Base-by-base conservation (phyloP, 1,140 invertebrate species). In the Metaphire vulgaris region DNA sequence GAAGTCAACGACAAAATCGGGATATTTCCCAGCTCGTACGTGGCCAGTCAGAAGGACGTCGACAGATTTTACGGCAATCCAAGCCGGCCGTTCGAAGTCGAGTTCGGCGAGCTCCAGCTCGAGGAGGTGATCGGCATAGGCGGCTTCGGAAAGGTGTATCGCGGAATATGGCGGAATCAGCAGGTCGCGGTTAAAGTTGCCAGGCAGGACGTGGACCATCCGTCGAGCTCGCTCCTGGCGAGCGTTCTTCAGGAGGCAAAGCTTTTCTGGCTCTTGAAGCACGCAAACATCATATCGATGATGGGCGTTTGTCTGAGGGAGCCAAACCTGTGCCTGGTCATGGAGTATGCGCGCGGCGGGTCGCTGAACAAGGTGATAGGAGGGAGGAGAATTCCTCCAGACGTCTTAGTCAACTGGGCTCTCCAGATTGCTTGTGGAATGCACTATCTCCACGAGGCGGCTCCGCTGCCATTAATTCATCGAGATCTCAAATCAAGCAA, bases 321-420 rank as follows among this genome's bases (percentile, higher is more conserved):
- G 32, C 80, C 81, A n/a, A 81, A 81, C 34, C 81, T 76, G 75
- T 82, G 81, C 69, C 79, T 82, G n/a, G 78, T 82, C 14, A 81
- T 79, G 21, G 81, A 81, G 74, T 81, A 72, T 77, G 80, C 81
- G 28, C 78, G 79, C 72, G 77, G 78, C 74, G 81, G 80, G n/a
- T 80, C 80, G n/a, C 74, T 81, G 32, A 76, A 72, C 75, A 75
- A 77, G 41, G 80, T 80, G 67, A 72, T 81, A 21, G 28, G 15
- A 12, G 78, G 79, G 66, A 75, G 74, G 34, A 79, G 79, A 77
- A 74, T 81, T 29, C 79, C 74, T 67, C 77, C 78, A 75, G 76
- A 78, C n/a, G 72, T 79, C 6, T 78, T 81, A 72, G 41, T 81
- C 64, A 66, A 76, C 34, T 81, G 81, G 81, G 78, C 80, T 31